Evolutionary conservation across 2,797 vertebrate species (phyloP), one percentile per base, ranked within the genome.

Genomic region (Clamator glandarius): DNA sequence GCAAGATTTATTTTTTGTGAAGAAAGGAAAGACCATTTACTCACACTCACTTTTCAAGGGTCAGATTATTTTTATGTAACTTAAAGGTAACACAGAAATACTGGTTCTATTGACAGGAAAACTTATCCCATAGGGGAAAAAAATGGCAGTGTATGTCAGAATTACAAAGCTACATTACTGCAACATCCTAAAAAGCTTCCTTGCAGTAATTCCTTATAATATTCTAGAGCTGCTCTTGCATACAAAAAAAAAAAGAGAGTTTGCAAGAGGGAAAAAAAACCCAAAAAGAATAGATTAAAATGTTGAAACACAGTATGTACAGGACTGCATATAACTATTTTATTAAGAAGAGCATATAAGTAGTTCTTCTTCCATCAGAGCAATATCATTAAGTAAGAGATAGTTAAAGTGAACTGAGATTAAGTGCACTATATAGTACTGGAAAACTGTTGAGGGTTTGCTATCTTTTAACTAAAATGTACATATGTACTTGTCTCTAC

Each of bases 101-200:
- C 8, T n/a, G 7, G 11, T 63, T 80, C 33, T 70, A 12, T 51
- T 81, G 13, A 50, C 28, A 26, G 28, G 63, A 72, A 52, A 88
- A 15, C 8, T 11, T 72, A 28, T 50, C 48, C 10, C n/a, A n/a
- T 63, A 5, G 63, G 41, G 15, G 54, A 74, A 59, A 59, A 18
- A 4, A 12, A 66, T 1, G 2, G 3, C 48, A 63, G 25, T 41
- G 7, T 0, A 0, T 72, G 12, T 29, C 20, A 86, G 50, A 70
- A 64, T 48, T 89, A 83, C 63, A 83, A 76, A 90, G 5, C 15
- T 44, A 14, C 1, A 6, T 21, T 66, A 77, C 29, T 70, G 18
- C 24, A 74, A 70, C 36, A 41, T 33, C 54, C 50, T 67, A 67
- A 70, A 25, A 86, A 80, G 25, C 21, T 80, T 63, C 52, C 35